Conservation (phyloP, 2,888 invertebrate species). For the Acanthosepion pharaonis region DNA sequence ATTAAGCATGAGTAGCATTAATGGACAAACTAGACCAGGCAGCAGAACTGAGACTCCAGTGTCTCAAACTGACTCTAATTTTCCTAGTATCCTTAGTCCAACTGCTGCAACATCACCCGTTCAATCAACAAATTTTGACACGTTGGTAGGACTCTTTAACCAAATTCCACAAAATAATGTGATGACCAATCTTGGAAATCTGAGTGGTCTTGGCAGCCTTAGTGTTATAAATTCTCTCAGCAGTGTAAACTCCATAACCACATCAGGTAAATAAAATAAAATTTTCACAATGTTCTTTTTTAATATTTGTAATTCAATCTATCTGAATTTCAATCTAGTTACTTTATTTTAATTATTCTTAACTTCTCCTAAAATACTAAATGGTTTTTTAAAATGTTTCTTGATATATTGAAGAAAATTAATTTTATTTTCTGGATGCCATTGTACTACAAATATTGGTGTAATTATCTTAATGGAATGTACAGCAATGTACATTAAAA, state of each 20-base stretch:
- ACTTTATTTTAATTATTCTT: too few relatives aligned
- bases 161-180: slow-evolving; percentile 54
- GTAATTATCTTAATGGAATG: too few relatives aligned
- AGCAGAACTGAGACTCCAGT: slow-evolving; percentile 61
- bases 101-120: slow-evolving; percentile 55
- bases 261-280: slow-evolving; percentile 23
- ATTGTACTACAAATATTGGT: too few relatives aligned
- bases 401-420: too few relatives aligned
- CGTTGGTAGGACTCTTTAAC: slow-evolving; percentile 60
- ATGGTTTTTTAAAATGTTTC: too few relatives aligned
- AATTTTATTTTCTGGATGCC: too few relatives aligned
- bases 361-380: too few relatives aligned
- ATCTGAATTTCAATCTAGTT: too few relatives aligned
- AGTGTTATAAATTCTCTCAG: slow-evolving; percentile 45
- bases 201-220: slow-evolving; percentile 52
- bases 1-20: slow-evolving; percentile 60
- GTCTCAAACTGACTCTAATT: slow-evolving; percentile 54
- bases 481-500: too few relatives aligned
- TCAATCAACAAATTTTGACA: slow-evolving; percentile 64
- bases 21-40: slow-evolving; percentile 51
- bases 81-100: slow-evolving; percentile 50
- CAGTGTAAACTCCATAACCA: slow-evolving; percentile 39
- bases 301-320: too few relatives aligned
- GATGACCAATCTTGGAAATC: slow-evolving; percentile 48
- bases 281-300: too few relatives aligned